Evolutionary conservation across 2,888 invertebrate genomes (phyloP).

Genomic region (Caenorhabditis sp.): DNA sequence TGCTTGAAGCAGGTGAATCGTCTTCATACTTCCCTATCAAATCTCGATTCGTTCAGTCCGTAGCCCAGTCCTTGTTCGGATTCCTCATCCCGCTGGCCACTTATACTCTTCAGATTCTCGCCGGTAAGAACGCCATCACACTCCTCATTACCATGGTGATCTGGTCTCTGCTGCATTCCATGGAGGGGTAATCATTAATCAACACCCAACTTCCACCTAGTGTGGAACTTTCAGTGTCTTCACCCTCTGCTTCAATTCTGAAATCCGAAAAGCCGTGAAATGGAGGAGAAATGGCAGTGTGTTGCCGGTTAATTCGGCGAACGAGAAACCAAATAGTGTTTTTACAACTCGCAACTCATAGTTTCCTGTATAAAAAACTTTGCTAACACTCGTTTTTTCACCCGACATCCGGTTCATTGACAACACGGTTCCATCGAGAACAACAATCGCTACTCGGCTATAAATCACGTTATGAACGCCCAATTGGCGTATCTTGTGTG

Average conservation of each 20-base stretch:
- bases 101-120: not conserved
- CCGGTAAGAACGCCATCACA: not conserved
- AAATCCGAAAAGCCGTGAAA: not conserved
- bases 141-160: not conserved
- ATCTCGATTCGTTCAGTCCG: not conserved
- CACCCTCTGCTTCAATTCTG: not conserved
- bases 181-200: not conserved
- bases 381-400: too few relatives aligned
- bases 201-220: not conserved
- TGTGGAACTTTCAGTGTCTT: not conserved
- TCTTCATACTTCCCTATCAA: not conserved
- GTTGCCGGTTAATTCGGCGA: too few relatives aligned
- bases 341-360: too few relatives aligned
- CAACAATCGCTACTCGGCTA: too few relatives aligned
- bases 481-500: too few relatives aligned
- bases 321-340: too few relatives aligned
- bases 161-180: slow-evolving; percentile 6
- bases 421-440: too few relatives aligned
- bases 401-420: too few relatives aligned
- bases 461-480: too few relatives aligned
- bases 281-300: too few relatives aligned
- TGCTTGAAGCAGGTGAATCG: slow-evolving; percentile 32
- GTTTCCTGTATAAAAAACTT: too few relatives aligned
- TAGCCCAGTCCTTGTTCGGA: not conserved
- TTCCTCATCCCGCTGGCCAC: not conserved